Conservation (phyloP, 2,888 invertebrate species). For the Metellina segmentata region DNA sequence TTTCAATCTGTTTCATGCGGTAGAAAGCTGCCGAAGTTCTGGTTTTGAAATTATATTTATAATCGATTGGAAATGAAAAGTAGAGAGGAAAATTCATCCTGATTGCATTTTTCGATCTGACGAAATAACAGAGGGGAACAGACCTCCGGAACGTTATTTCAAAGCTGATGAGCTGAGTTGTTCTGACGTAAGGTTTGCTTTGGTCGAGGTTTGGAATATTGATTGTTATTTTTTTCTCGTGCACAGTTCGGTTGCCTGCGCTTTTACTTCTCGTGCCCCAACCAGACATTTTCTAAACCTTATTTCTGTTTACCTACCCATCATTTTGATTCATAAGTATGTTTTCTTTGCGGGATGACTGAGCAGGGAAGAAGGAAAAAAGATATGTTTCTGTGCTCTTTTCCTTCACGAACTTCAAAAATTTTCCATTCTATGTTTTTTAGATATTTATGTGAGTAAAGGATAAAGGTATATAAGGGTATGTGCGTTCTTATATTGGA, state of each 20-base stretch:
- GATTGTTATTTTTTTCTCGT: slow-evolving; percentile 14
- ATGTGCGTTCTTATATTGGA: too few relatives aligned
- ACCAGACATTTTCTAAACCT: not conserved
- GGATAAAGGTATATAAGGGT: too few relatives aligned
- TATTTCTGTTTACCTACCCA: slow-evolving; percentile 14
- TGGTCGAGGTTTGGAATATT: slow-evolving; percentile 7
- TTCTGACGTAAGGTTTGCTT: not conserved
- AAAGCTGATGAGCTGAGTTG: not conserved
- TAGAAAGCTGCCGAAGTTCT: not conserved
- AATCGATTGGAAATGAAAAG: not conserved
- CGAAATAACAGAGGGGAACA: not conserved
- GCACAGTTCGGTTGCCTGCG: slow-evolving; percentile 1
- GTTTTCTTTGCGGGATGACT: slow-evolving; percentile 20
- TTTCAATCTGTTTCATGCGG: not conserved
- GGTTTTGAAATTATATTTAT: not conserved
- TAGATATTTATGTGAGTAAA: too few relatives aligned
- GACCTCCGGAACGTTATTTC: not conserved
- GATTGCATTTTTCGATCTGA: not conserved
- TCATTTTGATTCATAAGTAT: slow-evolving; percentile 37
- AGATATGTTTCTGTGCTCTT: not conserved
- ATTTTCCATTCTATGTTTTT: not conserved
- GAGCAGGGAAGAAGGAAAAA: not conserved
- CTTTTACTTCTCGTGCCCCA: not conserved
- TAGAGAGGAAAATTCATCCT: not conserved
- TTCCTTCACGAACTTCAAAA: slow-evolving; percentile 6